Evolutionary conservation across 2,113 vertebrate genomes (phyloP).

Genomic region (Prinia subflava): DNA sequence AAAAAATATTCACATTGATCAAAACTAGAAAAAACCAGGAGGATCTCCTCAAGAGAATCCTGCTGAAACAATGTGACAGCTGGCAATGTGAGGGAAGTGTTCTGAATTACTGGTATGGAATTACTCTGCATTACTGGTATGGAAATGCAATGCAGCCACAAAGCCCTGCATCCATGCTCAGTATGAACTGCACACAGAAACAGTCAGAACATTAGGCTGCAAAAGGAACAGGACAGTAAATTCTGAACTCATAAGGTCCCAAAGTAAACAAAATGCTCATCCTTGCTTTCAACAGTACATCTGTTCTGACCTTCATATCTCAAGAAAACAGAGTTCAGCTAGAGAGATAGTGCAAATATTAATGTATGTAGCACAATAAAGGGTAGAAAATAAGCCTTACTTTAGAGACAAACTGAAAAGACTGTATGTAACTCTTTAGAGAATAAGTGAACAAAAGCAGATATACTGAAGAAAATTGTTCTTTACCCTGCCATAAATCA

Average conservation of each 20-base stretch:
- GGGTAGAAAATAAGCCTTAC: background rate
- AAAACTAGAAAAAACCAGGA: background rate
- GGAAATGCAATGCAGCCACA: background rate
- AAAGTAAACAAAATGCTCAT: background rate
- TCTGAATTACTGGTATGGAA: background rate
- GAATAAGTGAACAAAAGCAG: background rate
- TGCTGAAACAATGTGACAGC: background rate
- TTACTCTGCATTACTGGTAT: background rate
- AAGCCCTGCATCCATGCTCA: fast-evolving
- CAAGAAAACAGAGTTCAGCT: background rate
- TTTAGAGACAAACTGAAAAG: background rate
- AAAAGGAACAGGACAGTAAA: background rate
- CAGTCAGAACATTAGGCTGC: background rate
- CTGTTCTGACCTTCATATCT: background rate
- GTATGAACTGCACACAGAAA: background rate
- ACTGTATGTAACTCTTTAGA: background rate
- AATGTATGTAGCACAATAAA: background rate
- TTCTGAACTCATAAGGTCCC: background rate
- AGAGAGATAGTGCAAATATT: background rate
- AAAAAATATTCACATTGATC: background rate
- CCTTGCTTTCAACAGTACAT: background rate
- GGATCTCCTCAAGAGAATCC: background rate
- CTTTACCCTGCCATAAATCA: background rate
- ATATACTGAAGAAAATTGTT: background rate
- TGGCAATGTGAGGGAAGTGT: background rate